phyloP scores from a whole-genome alignment of 2,888 invertebrate genomes.

The Mythimna pallens region DNA sequence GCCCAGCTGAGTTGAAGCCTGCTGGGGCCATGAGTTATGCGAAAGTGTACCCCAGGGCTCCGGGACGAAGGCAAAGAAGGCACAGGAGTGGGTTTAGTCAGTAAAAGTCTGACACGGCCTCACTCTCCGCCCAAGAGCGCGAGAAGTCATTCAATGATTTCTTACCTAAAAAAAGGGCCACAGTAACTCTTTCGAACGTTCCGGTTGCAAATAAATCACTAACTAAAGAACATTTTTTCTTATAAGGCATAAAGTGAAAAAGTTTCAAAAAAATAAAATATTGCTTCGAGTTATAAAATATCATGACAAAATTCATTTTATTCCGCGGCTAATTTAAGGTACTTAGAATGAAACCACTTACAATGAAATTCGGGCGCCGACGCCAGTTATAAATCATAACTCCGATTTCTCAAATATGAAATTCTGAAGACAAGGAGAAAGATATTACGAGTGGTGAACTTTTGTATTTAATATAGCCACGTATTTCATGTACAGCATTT shows the following conservation, averaged over 20 bases:
- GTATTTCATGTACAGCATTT: neutral
- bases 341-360: constrained; percentile 46
- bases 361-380: constrained; percentile 44
- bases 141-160: too few species aligned
- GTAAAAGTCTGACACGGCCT: too few species aligned
- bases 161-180: too few species aligned
- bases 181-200: too few species aligned
- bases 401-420: constrained; percentile 28
- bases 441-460: constrained; percentile 2
- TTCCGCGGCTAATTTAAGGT: constrained; percentile 29
- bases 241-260: constrained; percentile 26
- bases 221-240: neutral
- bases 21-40: too few species aligned
- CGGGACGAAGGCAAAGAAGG: too few species aligned
- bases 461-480: constrained; percentile 4
- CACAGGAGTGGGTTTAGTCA: too few species aligned
- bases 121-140: too few species aligned
- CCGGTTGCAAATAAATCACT: neutral
- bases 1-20: too few species aligned
- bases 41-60: too few species aligned
- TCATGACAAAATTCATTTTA: constrained; percentile 41
- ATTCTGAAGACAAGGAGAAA: constrained; percentile 8
- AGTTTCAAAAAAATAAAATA: constrained; percentile 36
- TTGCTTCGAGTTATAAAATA: constrained; percentile 42
- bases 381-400: constrained; percentile 46